Percentiles rank a stretch among this genome's conserved stretches.
Evolutionary conservation across 2,113 vertebrate species (phyloP).

Genomic region (Rhinopomastus cyanomelas): DNA sequence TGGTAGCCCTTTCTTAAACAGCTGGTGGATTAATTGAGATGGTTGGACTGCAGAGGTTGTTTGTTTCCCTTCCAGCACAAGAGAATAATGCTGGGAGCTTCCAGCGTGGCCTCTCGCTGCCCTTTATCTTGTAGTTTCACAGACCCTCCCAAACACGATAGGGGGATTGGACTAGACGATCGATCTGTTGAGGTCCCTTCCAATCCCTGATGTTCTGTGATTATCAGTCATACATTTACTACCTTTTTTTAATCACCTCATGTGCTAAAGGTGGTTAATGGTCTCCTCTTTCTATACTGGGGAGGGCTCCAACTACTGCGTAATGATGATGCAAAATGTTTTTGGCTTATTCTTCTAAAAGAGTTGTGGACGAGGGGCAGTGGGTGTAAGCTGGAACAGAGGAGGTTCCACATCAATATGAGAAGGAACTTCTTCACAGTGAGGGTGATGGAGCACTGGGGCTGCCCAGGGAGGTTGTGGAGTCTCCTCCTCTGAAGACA

Average conservation of each 20-base stretch:
- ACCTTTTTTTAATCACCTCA: neutral
- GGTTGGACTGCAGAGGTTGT: neutral
- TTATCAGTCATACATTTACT: neutral
- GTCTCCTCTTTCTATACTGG: neutral
- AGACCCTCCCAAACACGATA: too few species aligned
- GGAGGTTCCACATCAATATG: too few species aligned
- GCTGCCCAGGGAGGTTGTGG: too few species aligned
- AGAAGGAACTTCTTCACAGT: too few species aligned
- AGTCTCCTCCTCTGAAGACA: too few species aligned
- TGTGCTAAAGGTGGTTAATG: neutral
- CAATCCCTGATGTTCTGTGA: too few species aligned
- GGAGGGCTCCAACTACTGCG: neutral
- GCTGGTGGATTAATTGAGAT: neutral
- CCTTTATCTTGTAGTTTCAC: neutral
- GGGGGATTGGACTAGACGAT: too few species aligned
- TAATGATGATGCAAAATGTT: neutral
- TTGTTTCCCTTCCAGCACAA: neutral
- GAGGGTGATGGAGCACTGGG: too few species aligned
- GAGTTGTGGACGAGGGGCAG: too few species aligned
- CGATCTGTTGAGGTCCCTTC: too few species aligned
- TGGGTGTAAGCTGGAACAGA: too few species aligned
- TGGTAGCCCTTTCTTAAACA: slow-evolving; percentile 7
- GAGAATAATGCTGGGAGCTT: neutral
- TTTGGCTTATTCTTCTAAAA: slow-evolving; percentile 8
- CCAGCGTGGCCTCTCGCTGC: neutral